These are phyloP conservation scores for Thymelicus acteon DNA, from an alignment of 2,888 invertebrate species.

Conservation along the genomic window DNA sequence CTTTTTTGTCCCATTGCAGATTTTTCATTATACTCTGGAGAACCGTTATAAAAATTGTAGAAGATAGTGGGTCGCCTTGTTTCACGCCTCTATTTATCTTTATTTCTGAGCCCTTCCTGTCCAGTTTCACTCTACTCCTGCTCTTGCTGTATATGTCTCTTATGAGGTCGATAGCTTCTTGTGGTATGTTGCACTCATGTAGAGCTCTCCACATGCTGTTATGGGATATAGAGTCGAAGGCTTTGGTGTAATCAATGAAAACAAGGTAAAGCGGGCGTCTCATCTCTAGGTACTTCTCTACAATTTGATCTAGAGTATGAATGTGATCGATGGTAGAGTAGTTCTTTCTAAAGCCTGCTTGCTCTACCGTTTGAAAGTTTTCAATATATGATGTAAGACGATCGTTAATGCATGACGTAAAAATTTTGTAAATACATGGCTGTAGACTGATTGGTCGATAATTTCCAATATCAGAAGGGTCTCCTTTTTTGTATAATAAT, in stretches of 20 bases:
- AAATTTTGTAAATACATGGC: no score
- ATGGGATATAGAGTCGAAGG: slow-evolving; percentile 34
- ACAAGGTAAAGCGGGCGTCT: slow-evolving; percentile 33
- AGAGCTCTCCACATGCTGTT: slow-evolving; percentile 31
- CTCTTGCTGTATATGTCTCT: slow-evolving; percentile 16
- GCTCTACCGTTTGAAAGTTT: no score
- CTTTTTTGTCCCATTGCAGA: slow-evolving; percentile 26
- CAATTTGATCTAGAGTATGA: no score
- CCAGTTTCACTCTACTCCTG: slow-evolving; percentile 27
- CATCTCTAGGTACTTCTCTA: slow-evolving; percentile 13
- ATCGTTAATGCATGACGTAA: no score
- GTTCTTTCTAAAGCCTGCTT: no score
- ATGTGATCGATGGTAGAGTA: no score
- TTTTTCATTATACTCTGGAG: slow-evolving; percentile 25
- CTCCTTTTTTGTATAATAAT: no score
- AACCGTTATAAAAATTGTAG: slow-evolving; percentile 36
- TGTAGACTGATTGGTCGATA: no score
- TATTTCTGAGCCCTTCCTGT: slow-evolving; percentile 26
- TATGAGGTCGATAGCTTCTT: slow-evolving; percentile 4
- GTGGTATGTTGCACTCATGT: not conserved
- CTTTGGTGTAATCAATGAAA: slow-evolving; percentile 38
- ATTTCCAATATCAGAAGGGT: no score
- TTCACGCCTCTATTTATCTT: slow-evolving; percentile 34
- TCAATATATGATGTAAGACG: no score
- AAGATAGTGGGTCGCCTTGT: slow-evolving; percentile 37